Conservation (phyloP, 1,140 invertebrate genomes). For the Aporrectodea caliginosa region DNA sequence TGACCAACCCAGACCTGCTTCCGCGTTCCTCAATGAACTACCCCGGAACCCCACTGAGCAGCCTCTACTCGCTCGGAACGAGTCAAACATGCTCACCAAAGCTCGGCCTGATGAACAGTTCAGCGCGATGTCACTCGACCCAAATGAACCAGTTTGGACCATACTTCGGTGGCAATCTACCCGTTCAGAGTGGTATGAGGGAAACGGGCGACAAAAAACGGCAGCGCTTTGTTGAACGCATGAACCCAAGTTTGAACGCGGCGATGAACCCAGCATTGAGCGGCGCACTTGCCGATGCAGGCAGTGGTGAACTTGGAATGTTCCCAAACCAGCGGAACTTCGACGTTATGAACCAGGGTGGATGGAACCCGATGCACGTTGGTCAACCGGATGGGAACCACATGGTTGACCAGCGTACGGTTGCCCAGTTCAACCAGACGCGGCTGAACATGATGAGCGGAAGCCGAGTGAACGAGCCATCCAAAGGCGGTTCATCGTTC, state of each 20-base stretch:
- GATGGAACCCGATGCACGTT: not conserved
- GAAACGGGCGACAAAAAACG: not conserved
- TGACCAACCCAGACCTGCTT: not conserved
- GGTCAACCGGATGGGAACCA: not conserved
- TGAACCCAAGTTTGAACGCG: not conserved
- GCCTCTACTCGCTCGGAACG: too few relatives aligned
- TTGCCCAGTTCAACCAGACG: not conserved
- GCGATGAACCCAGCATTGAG: too few relatives aligned
- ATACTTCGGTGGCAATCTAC: too few relatives aligned
- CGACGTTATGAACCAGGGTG: not conserved
- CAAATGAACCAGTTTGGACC: too few relatives aligned
- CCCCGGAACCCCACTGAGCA: too few relatives aligned
- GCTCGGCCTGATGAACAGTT: too few relatives aligned
- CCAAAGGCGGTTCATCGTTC: not conserved
- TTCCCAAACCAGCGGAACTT: not conserved
- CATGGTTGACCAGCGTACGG: not conserved
- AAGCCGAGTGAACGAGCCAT: not conserved
- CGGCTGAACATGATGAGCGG: not conserved
- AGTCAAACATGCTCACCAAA: too few relatives aligned
- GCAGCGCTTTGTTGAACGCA: not conserved
- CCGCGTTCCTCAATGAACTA: not conserved
- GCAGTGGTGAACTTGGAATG: not conserved
- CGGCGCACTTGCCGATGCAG: too few relatives aligned
- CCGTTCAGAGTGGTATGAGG: too few relatives aligned
- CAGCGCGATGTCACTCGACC: too few relatives aligned